These are phyloP conservation scores for Emydocephalus ijimae DNA, from an alignment of 2,113 vertebrate genomes.

Conservation along the genomic window DNA sequence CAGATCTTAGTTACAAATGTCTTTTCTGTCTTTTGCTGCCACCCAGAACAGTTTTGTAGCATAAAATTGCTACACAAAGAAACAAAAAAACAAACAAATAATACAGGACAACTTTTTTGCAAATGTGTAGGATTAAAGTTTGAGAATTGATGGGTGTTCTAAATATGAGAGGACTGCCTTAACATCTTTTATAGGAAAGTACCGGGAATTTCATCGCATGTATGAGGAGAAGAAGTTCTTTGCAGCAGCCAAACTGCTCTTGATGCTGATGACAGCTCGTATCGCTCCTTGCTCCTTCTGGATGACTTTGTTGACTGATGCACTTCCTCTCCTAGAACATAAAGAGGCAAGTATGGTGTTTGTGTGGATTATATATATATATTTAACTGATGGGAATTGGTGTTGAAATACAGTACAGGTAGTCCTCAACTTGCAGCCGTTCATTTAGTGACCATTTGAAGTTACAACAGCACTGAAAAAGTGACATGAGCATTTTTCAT, in stretches of 20 bases:
- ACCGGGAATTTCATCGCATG: constrained; percentile 92
- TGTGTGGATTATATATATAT: not conserved
- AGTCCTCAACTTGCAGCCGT: too few species aligned
- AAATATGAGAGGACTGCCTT: not conserved
- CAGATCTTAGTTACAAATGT: not conserved
- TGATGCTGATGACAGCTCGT: constrained; percentile 92
- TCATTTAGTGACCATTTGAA: too few species aligned
- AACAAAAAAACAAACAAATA: not conserved
- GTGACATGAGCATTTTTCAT: too few species aligned
- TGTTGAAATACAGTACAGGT: not conserved
- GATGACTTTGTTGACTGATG: constrained; percentile 92
- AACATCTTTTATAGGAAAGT: constrained; percentile 74
- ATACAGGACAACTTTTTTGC: not conserved
- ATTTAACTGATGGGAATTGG: fast-evolving
- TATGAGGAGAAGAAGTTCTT: constrained; percentile 84
- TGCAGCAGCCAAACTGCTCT: constrained; percentile 83
- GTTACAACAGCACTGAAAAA: too few species aligned
- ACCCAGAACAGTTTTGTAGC: not conserved
- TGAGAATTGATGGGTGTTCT: not conserved
- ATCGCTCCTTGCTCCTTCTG: constrained; percentile 93
- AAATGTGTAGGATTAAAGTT: not conserved
- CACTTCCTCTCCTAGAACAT: constrained; percentile 92
- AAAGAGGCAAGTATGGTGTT: constrained; percentile 76
- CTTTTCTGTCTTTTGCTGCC: not conserved
- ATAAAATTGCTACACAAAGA: not conserved